A percentile compares a stretch with the other conserved stretches of the same genome.
Evolutionary conservation across 2,113 vertebrate genomes (phyloP).

Genomic region (Perca schrenkii): DNA sequence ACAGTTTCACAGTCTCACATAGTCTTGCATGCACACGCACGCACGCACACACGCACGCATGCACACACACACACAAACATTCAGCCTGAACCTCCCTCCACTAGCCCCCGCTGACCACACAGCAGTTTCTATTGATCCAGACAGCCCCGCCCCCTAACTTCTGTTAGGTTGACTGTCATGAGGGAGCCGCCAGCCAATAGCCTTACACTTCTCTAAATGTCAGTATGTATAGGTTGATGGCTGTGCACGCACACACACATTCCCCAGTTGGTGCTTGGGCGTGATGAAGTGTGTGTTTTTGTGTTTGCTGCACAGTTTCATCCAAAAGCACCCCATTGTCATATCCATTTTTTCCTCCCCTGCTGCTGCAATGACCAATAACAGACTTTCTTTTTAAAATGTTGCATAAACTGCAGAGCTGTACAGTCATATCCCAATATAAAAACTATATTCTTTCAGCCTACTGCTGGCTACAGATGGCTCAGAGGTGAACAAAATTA

Average conservation of each 20-base stretch:
- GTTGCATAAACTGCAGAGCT: constrained; percentile 7
- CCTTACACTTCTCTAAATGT: constrained; percentile 65
- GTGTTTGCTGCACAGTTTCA: constrained; percentile 22
- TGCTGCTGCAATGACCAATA: constrained; percentile 14
- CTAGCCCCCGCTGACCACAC: constrained; percentile 60
- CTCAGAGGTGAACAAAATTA: constrained; percentile 37
- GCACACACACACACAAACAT: constrained; percentile 25
- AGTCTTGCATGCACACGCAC: constrained; percentile 16
- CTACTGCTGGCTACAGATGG: constrained; percentile 50
- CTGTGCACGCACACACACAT: constrained; percentile 2
- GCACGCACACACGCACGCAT: constrained; percentile 10
- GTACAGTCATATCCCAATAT: constrained; percentile 7
- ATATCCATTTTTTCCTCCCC: constrained; percentile 16
- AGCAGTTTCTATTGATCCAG: constrained; percentile 70
- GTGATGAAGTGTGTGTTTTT: not conserved
- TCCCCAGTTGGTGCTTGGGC: not conserved
- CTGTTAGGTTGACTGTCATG: constrained; percentile 63
- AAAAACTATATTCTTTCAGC: constrained; percentile 9
- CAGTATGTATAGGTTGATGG: constrained; percentile 60
- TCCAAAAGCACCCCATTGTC: constrained; percentile 9
- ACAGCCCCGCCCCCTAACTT: constrained; percentile 59
- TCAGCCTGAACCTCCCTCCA: constrained; percentile 20
- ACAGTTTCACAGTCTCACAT: constrained; percentile 13
- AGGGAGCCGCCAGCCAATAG: constrained; percentile 58
- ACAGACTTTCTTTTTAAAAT: constrained; percentile 27